Base-by-base conservation (phyloP, 2,113 vertebrate genomes). In the Bubalus kerabau region DNA sequence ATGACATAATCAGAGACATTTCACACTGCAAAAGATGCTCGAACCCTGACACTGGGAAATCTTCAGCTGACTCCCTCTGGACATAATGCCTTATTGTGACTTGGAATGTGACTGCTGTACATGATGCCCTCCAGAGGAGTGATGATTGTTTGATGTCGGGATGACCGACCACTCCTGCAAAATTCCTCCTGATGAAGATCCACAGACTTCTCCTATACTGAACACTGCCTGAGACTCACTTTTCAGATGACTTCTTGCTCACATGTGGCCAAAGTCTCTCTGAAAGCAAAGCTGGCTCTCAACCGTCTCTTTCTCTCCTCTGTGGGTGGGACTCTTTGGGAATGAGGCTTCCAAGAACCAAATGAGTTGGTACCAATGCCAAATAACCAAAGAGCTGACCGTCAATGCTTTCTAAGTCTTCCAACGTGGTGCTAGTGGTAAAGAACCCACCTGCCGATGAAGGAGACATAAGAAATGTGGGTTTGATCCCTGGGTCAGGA, bases 31-130 rank as follows among this genome's bases (percentile, higher is more conserved):
- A n/a, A 32, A 23, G 30, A n/a, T 21, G 80, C 48, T n/a, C 3
- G 1, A 17, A 52, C 1, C 26, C 48, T 3, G 48, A n/a, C 80
- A 21, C 2, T 2, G 80, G 21, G 30, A 23, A 6, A 7, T 2
- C 48, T n/a, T 23, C 80, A 52, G 80, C 30, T 3, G 80, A 19
- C 10, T 21, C 30, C 28, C 17, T 82, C 80, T 21, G 80, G 5
- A 52, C 48, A 7, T 7, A 3, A 21, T 13, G 78, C 30, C 78
- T 52, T 6, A 21, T 1, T 19, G 28, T 32, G 78, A 19, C 46
- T 30, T 3, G 8, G 78, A 50, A 3, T 19, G 16, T 6, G 28
- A 3, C 17, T n/a, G 78, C 48, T 13, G 28, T 12, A 1, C 30
- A 1, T 3, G 28, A 50, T 3, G 48, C 80, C 48, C 46, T 50